phyloP scores from a whole-genome alignment of 2,797 vertebrate species.

The Danio albolineatus region DNA sequence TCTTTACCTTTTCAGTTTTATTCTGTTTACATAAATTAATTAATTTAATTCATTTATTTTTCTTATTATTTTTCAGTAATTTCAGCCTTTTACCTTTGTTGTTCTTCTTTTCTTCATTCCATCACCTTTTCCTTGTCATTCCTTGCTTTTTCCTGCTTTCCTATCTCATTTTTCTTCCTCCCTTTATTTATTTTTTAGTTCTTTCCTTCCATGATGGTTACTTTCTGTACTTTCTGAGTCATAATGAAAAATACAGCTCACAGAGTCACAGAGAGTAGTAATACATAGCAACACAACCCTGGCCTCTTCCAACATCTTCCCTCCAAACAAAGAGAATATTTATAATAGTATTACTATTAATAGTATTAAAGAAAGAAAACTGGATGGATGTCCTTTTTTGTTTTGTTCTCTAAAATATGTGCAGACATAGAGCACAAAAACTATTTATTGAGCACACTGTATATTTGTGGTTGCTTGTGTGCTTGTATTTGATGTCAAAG shows the following conservation, averaged over 20 bases:
- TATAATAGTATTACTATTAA: too few relatives aligned
- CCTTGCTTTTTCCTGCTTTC: background rate
- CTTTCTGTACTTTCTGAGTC: constrained; percentile 7
- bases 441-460: background rate
- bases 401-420: constrained; percentile 12
- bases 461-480: constrained; percentile 9
- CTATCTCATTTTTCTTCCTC: background rate
- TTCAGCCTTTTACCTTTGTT: background rate
- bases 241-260: constrained; percentile 3
- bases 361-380: constrained; percentile 57
- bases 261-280: background rate
- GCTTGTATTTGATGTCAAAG: background rate
- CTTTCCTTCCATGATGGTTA: background rate
- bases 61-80: background rate
- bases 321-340: constrained; percentile 77
- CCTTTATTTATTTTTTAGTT: background rate
- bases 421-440: constrained; percentile 7
- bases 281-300: constrained; percentile 2
- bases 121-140: background rate
- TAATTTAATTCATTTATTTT: background rate
- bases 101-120: background rate
- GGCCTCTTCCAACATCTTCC: constrained; percentile 50
- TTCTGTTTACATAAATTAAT: background rate
- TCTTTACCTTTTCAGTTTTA: background rate
- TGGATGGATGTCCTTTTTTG: background rate